A percentile compares a stretch with the other conserved stretches of the same genome.
phyloP scores from a whole-genome alignment of 2,888 invertebrate genomes.

The Helobdella robusta region DNA sequence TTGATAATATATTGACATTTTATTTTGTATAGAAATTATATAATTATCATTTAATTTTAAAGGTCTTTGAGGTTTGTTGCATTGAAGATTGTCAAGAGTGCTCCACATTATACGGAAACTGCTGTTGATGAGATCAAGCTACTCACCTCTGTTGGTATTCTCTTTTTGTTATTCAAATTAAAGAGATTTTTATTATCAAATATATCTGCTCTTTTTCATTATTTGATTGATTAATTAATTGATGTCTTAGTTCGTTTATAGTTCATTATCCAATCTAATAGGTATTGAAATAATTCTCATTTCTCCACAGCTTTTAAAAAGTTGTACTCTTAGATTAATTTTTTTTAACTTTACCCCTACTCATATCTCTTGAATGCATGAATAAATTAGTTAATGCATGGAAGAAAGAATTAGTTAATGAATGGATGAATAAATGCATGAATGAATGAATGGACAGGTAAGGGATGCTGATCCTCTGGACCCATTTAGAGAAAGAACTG shows the following conservation, averaged over 20 bases:
- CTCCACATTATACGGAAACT: constrained; percentile 96
- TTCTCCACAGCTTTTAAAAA: no score
- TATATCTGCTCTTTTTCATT: no score
- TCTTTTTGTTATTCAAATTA: background rate
- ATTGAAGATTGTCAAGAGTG: constrained; percentile 96
- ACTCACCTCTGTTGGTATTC: constrained; percentile 67
- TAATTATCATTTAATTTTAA: constrained; percentile 46
- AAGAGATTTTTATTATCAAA: no score
- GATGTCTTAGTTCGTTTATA: no score
- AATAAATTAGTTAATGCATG: background rate
- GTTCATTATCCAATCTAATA: no score
- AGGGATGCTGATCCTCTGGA: constrained; percentile 84
- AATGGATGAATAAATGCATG: no score
- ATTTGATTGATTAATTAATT: no score
- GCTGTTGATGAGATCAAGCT: constrained; percentile 98
- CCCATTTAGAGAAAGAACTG: constrained; percentile 86
- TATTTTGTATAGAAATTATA: background rate
- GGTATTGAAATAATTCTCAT: no score
- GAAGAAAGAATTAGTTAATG: no score
- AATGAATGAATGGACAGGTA: constrained; percentile 55
- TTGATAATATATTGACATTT: background rate
- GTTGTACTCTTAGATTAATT: no score
- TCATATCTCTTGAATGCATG: background rate
- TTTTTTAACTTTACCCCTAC: background rate
- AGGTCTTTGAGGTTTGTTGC: constrained; percentile 91